Evolutionary conservation across 2,797 vertebrate genomes (phyloP), one percentile per base, ranked within the genome.

Genomic region (Pitangus sulphuratus): DNA sequence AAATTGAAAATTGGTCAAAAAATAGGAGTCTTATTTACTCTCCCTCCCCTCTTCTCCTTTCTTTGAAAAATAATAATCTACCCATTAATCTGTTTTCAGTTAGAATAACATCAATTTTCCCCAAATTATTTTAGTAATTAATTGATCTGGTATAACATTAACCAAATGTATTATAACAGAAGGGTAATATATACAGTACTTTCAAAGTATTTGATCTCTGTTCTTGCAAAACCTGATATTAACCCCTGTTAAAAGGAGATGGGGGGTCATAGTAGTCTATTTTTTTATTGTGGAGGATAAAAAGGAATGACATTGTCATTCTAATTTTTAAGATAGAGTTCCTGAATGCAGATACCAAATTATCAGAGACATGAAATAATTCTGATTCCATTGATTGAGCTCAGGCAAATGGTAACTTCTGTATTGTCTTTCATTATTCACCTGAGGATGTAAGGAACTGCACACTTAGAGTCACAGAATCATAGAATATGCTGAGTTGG

Each of bases 401-500:
- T 40, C 17, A n/a, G 8, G 39, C 6, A 47, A 30, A 30, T 1
- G 0, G 1, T 14, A 24, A 39, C 12, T 72, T 72, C 50, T 12
- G 0, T 44, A 24, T 47, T 79, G 76, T 89, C 19, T 56, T 62
- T 9, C 16, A 12, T 28, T 71, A 48, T 4, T 3, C 30, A 17
- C 28, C 37, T 61, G 16, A 64, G 12, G 15, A 37, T 26, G 1
- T 28, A 74, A 92, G 25, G 14, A 86, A 12, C 22, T 56, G 10
- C 15, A 33, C 2, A 5, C 15, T 47, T 31, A 48, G 20, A 60
- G 39, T 39, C 12, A 30, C 8, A 11, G 28, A 53, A 35, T 31
- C 14, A 33, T 2, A 40, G 33, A 60, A 47, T 35, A 35, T 40
- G 17, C 25, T 58, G 39, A 18, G 6, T 8, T 68, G 39, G 21